phyloP scores from a whole-genome alignment of 2,113 vertebrate species.

The Solenodon paradoxus region DNA sequence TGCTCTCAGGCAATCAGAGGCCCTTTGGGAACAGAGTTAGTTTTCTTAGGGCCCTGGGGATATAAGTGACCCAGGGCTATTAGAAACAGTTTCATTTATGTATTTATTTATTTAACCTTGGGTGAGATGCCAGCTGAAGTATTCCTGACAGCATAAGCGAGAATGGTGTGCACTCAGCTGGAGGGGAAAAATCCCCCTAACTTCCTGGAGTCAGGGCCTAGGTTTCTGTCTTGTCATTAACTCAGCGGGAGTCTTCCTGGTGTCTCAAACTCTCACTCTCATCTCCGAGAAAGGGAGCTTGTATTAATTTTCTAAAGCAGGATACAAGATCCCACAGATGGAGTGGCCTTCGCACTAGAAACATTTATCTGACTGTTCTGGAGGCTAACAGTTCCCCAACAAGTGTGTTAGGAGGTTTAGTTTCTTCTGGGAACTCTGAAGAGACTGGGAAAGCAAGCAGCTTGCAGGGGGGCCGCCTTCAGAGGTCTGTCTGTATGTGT shows the following conservation, averaged over 20 bases:
- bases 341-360: background rate
- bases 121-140: background rate
- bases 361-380: background rate
- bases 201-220: background rate
- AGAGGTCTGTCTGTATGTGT: background rate
- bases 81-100: background rate
- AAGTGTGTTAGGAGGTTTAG: fast-evolving
- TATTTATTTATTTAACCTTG: background rate
- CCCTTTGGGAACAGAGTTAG: constrained; percentile 62
- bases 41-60: constrained; percentile 53
- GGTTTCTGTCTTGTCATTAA: background rate
- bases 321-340: background rate
- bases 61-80: constrained; percentile 46
- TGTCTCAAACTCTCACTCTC: background rate
- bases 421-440: background rate
- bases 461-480: background rate
- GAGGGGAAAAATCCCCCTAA: background rate
- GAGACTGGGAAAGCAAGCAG: too few species aligned
- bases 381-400: background rate
- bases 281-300: background rate
- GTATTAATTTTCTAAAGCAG: too few species aligned
- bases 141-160: background rate
- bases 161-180: background rate
- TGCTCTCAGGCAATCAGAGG: background rate
- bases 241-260: background rate